A percentile compares a stretch with the other conserved stretches of the same genome.
Evolutionary conservation across 2,888 invertebrate genomes (phyloP).

Genomic region (Meganola albula): DNA sequence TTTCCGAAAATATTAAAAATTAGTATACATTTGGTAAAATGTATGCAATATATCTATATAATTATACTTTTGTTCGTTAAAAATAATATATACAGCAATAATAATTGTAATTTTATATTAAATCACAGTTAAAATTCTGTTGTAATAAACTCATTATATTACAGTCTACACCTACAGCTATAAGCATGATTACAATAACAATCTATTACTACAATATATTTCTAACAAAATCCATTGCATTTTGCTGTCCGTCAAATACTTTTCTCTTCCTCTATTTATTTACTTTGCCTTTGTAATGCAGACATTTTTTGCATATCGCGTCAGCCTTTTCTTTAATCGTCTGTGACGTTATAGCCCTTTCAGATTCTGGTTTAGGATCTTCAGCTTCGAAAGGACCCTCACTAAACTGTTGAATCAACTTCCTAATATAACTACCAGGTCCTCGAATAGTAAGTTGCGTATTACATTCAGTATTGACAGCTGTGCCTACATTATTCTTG

Average conservation of each 20-base stretch:
- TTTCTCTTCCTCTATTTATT: too few relatives aligned
- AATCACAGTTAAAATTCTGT: too few relatives aligned
- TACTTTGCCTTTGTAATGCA: slow-evolving; percentile 69
- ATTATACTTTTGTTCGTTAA: too few relatives aligned
- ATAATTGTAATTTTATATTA: too few relatives aligned
- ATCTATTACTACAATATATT: too few relatives aligned
- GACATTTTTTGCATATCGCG: slow-evolving; percentile 72
- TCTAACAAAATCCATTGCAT: not conserved
- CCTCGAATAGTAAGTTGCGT: slow-evolving; percentile 62
- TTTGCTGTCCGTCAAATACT: slow-evolving; percentile 14
- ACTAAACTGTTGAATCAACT: slow-evolving; percentile 70
- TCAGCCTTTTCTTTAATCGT: slow-evolving; percentile 65
- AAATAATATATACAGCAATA: too few relatives aligned
- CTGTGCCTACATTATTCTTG: slow-evolving; percentile 34
- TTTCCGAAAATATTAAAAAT: too few relatives aligned
- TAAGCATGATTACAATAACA: not conserved
- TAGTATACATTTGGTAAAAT: too few relatives aligned
- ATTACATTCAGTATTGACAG: slow-evolving; percentile 34
- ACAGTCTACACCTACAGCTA: too few relatives aligned
- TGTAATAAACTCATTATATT: too few relatives aligned
- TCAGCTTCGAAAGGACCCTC: slow-evolving; percentile 64
- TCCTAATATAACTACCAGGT: slow-evolving; percentile 69
- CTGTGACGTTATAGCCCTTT: slow-evolving; percentile 50
- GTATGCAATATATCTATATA: too few relatives aligned
- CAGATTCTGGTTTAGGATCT: slow-evolving; percentile 58